A percentile compares a stretch with the other conserved stretches of the same genome.
phyloP scores from a whole-genome alignment of 2,113 vertebrate species.

The Tupaia chinensis region DNA sequence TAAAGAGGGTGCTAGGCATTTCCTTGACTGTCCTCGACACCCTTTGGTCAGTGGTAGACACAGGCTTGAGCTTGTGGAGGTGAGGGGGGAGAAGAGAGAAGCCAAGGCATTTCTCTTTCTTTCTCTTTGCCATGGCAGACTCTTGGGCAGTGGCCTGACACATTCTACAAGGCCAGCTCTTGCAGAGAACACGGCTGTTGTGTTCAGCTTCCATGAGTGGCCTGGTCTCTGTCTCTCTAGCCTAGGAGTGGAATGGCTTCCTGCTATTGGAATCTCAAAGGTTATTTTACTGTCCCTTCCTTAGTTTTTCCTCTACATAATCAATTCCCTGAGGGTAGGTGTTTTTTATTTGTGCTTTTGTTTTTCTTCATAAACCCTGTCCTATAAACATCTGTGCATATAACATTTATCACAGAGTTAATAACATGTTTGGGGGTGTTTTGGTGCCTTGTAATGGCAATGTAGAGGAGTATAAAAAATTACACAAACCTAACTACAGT shows the following conservation, averaged over 20 bases:
- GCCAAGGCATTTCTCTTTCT: background rate
- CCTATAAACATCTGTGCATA: background rate
- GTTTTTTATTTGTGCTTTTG: background rate
- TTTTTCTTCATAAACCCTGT: background rate
- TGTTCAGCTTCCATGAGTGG: background rate
- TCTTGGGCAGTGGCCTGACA: background rate
- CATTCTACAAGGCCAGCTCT: background rate
- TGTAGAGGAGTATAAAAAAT: background rate
- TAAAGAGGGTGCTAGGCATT: background rate
- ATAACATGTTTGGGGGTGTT: background rate
- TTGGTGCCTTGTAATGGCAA: conserved; percentile 16
- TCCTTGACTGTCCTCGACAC: background rate
- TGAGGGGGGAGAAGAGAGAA: background rate
- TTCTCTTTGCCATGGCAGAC: background rate
- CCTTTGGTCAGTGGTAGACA: background rate
- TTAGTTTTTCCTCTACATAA: background rate
- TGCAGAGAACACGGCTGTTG: background rate
- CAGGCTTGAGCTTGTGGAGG: background rate
- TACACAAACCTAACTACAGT: background rate
- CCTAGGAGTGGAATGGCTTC: background rate
- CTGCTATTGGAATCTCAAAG: background rate
- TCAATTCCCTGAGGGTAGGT: background rate
- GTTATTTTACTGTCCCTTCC: background rate
- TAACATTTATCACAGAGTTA: background rate
- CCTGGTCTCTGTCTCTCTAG: background rate